phyloP scores from a whole-genome alignment of 2,888 invertebrate genomes.

The Ellobium chinense region DNA sequence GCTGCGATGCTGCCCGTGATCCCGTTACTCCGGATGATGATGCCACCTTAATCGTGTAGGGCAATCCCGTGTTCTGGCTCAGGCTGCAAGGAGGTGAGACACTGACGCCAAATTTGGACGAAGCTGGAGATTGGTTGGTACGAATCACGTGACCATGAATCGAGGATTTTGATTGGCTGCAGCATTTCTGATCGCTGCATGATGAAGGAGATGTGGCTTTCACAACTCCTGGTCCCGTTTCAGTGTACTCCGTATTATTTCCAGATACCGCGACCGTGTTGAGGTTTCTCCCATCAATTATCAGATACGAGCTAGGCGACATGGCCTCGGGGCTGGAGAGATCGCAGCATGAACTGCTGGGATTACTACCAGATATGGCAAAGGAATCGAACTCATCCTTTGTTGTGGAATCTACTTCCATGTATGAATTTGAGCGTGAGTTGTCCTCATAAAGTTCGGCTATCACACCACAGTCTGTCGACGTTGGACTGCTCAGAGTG shows the following conservation, averaged over 20 bases:
- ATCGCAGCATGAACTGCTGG: not conserved
- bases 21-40: no score
- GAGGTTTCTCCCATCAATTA: not conserved
- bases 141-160: not conserved
- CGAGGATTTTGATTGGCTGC: not conserved
- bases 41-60: no score
- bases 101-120: not conserved
- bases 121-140: not conserved
- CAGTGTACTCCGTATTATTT: not conserved
- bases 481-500: not conserved
- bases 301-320: not conserved
- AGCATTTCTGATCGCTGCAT: no score
- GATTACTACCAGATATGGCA: not conserved
- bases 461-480: not conserved
- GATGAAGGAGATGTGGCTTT: not conserved
- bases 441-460: not conserved
- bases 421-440: not conserved
- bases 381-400: not conserved
- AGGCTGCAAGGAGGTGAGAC: not conserved
- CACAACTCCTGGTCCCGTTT: not conserved
- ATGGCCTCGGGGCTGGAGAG: not conserved
- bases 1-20: no score
- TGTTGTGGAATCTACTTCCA: constrained; percentile 28
- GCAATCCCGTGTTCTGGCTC: no score
- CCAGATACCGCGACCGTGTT: not conserved